Conservation (phyloP, 1,140 invertebrate species). For the Dendroctonus ponderosae region DNA sequence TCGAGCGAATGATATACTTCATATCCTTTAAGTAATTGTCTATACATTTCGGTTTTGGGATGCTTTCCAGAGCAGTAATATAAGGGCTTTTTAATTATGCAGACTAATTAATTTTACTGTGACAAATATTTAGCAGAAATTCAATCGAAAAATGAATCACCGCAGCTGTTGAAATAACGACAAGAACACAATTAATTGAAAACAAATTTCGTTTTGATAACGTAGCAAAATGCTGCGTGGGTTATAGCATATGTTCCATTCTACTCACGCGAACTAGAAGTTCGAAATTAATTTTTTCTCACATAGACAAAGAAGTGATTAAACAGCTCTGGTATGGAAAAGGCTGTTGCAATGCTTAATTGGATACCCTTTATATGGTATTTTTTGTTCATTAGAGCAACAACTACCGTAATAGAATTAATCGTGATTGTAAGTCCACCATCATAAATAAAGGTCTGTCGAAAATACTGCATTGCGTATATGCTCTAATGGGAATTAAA, state of each 20-base stretch:
- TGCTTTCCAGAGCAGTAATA: too few species aligned
- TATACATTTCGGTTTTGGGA: too few species aligned
- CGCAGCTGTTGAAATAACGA: too few species aligned
- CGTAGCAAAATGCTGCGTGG: neutral
- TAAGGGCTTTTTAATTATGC: too few species aligned
- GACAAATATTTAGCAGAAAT: too few species aligned
- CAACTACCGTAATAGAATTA: constrained; percentile 7
- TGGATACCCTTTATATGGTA: constrained; percentile 14
- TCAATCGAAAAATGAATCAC: too few species aligned
- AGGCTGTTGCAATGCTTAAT: constrained; percentile 9
- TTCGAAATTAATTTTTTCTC: neutral
- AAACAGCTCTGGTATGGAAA: constrained; percentile 4
- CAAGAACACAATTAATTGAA: too few species aligned
- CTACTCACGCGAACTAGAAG: neutral
- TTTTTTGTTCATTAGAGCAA: constrained; percentile 24
- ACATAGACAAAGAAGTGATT: constrained; percentile 8
- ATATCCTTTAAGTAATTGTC: too few species aligned
- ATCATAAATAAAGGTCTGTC: constrained; percentile 11
- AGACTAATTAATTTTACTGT: too few species aligned
- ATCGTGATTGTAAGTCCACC: constrained; percentile 4
- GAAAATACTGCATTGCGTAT: constrained; percentile 19
- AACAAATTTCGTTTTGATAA: too few species aligned
- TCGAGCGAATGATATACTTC: too few species aligned
- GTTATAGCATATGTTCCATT: neutral
- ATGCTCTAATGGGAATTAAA: constrained; percentile 14